Conservation (phyloP, 2,797 vertebrate species). For the Ciconia nigra region DNA sequence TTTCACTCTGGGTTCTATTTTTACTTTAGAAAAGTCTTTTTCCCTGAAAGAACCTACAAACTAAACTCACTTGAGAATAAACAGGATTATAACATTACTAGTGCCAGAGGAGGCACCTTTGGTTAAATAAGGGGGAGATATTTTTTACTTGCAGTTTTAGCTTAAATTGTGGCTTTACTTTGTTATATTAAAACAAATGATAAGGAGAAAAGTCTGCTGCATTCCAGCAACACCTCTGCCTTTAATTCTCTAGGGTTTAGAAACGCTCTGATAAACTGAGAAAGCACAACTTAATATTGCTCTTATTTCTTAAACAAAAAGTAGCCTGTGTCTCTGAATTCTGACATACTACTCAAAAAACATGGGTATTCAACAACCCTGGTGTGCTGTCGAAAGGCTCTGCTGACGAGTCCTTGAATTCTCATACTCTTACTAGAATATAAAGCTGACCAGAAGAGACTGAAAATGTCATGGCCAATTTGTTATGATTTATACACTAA, state of each 20-base stretch:
- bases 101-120: background rate
- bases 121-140: background rate
- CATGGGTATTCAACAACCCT: background rate
- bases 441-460: background rate
- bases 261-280: background rate
- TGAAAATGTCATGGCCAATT: background rate
- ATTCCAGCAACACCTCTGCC: background rate
- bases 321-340: background rate
- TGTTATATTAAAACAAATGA: background rate
- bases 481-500: background rate
- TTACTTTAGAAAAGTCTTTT: background rate
- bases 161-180: background rate
- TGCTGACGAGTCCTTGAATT: background rate
- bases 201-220: background rate
- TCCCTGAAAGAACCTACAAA: background rate
- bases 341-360: background rate
- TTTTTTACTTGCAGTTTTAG: background rate
- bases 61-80: background rate
- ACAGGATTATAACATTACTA: background rate
- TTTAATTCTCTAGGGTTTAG: background rate
- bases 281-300: background rate
- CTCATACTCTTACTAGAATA: background rate
- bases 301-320: background rate
- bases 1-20: background rate
- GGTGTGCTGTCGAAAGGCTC: background rate